Evolutionary conservation across 2,797 vertebrate species (phyloP).

Genomic region (Eremophila alpestris): DNA sequence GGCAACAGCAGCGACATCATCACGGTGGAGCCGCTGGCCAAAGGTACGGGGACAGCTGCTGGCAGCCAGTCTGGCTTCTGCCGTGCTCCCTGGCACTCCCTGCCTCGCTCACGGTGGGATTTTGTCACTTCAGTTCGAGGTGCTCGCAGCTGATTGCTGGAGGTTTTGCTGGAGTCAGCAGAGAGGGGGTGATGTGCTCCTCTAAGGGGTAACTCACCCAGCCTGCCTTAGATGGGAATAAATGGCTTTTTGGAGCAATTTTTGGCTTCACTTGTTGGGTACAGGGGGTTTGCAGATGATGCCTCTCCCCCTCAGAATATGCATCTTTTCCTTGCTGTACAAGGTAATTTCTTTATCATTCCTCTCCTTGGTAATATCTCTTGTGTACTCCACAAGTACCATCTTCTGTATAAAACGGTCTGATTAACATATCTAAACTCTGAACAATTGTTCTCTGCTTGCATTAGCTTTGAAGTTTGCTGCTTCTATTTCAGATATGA

Average conservation of each 20-base stretch:
- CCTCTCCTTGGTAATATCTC: not conserved
- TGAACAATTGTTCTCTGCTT: slow-evolving; percentile 43
- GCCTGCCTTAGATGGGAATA: slow-evolving; percentile 10
- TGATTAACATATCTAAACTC: slow-evolving; percentile 56
- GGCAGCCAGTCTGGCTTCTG: not conserved
- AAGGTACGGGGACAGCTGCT: slow-evolving; percentile 81
- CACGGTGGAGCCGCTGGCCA: slow-evolving; percentile 91
- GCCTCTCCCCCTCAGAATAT: not conserved
- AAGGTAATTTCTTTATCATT: not conserved
- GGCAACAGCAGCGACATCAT: slow-evolving; percentile 98
- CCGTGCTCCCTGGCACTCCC: not conserved
- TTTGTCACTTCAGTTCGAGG: not conserved
- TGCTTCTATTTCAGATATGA: slow-evolving; percentile 49
- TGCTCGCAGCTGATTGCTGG: not conserved
- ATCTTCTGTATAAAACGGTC: not conserved
- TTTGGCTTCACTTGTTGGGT: not conserved
- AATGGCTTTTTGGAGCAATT: not conserved
- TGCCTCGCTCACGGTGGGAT: not conserved
- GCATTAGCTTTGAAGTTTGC: slow-evolving; percentile 55
- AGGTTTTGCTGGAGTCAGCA: slow-evolving; percentile 44
- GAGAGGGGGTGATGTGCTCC: not conserved
- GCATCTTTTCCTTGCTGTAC: not conserved
- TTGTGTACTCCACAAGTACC: slow-evolving; percentile 16
- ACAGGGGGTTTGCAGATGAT: not conserved
- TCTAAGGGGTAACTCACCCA: not conserved